These are phyloP conservation scores for Sinocyclocheilus grahami DNA, from an alignment of 2,113 vertebrate genomes.

Conservation along the genomic window DNA sequence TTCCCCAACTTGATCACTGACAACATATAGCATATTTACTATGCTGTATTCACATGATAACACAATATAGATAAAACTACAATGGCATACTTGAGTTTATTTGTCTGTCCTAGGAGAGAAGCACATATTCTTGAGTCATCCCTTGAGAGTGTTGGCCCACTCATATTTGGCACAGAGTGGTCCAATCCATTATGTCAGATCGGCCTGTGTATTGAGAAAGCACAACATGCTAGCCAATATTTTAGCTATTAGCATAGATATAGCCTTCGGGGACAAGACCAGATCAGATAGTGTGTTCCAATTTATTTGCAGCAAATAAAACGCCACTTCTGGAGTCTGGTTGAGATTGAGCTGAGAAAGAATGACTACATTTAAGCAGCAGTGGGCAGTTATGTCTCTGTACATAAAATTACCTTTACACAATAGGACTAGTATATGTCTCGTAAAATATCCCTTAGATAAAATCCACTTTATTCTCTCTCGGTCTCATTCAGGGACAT, in stretches of 20 bases:
- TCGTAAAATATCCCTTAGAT: neutral
- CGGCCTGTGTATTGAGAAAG: conserved; percentile 24
- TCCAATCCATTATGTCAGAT: conserved; percentile 41
- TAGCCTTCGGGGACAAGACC: conserved; percentile 35
- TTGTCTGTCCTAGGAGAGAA: conserved; percentile 6
- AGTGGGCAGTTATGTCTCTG: neutral
- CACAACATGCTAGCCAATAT: conserved; percentile 25
- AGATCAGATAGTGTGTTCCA: conserved; percentile 41
- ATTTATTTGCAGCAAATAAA: conserved; percentile 24
- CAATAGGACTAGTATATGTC: neutral
- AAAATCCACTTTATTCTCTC: neutral
- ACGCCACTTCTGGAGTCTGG: neutral
- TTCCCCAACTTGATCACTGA: neutral
- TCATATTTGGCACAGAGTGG: conserved; percentile 23
- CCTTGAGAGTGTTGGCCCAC: conserved; percentile 21
- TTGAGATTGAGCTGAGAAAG: conserved; percentile 12
- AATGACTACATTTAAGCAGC: neutral
- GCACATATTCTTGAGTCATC: conserved; percentile 2
- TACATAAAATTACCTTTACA: neutral
- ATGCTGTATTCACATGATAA: neutral
- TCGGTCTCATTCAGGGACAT: neutral
- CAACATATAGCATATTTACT: neutral
- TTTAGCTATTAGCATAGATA: conserved; percentile 50
- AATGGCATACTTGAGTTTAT: neutral
- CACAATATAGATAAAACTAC: neutral